Base-by-base conservation (phyloP, 2,888 invertebrate species). In the Diaphora mendica region DNA sequence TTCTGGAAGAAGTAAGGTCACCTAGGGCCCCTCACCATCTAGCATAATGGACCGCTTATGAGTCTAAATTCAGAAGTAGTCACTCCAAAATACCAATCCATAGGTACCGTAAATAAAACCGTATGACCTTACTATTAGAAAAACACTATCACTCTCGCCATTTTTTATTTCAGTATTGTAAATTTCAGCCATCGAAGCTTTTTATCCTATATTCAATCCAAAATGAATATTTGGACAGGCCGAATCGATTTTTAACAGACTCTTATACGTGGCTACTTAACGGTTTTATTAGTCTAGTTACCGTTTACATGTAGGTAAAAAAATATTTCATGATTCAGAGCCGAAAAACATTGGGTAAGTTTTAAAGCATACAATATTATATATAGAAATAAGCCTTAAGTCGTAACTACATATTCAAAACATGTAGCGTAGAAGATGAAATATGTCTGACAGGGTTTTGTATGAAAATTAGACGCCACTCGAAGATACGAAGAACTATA, bases 401-500 rank as follows among this genome's bases (percentile, higher is more conserved):
- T n/a, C 11, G 64, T 65, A 11, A 1, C 51, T 55, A 65, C 15
- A 35, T 68, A 69, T 69, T 39, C 39, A n/a, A n/a, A 59, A 35
- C 59, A 69, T 59, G 59, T 69, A 42, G 30, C 62, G 8, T 48
- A 55, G 9, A 55, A 55, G 42, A 66, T 71, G 33, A 66, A 55
- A 71, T 55, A 66, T 64, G 66, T 59, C 42, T 71, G n/a, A 35
- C 42, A 20, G 33, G 33, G 59, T 68, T 72, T 48, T 64, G 13
- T 51, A 72, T 72, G 68, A n/a, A 72, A 68, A 72, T 72, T 62
- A 67, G 44, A 68, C 39, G 35, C 51, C 35, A 62, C 48, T 39
- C 59, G 51, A 30, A 62, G 51, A 68, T 59, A 62, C 23, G 55
- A 64, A 68, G 11, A 44, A 26, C 35, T 68, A 44, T 39, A 67